phyloP scores from a whole-genome alignment of 2,888 invertebrate genomes.

The Pharmacophagus antenor region DNA sequence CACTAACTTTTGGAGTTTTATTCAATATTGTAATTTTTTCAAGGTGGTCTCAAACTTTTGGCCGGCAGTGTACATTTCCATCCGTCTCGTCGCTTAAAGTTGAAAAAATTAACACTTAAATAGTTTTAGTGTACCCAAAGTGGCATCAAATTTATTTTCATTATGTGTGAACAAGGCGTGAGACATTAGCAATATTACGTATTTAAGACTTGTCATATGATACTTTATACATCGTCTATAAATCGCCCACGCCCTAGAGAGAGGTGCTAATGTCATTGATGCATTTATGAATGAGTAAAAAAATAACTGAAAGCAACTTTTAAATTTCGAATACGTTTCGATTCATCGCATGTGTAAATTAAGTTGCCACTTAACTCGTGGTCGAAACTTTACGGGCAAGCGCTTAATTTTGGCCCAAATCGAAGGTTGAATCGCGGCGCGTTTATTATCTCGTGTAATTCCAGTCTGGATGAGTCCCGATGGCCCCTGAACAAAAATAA shows the following conservation, averaged over 20 bases:
- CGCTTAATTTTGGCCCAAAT: constrained; percentile 29
- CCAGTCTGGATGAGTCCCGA: constrained; percentile 17
- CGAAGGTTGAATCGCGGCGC: constrained; percentile 22
- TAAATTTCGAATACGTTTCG: background rate
- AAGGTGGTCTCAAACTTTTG: too few species aligned
- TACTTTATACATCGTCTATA: too few species aligned
- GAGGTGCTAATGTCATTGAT: background rate
- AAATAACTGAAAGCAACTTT: background rate
- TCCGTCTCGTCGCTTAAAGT: too few species aligned
- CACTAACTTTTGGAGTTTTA: too few species aligned
- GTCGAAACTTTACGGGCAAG: constrained; percentile 23
- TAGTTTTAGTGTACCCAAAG: too few species aligned
- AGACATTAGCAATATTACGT: background rate
- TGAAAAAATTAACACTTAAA: too few species aligned
- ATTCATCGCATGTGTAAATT: constrained; percentile 12
- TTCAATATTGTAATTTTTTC: too few species aligned
- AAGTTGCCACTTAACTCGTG: constrained; percentile 21
- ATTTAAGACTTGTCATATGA: background rate
- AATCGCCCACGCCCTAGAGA: too few species aligned
- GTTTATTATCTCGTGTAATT: constrained; percentile 29
- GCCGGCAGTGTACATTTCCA: too few species aligned
- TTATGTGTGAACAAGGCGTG: too few species aligned
- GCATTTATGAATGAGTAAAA: background rate
- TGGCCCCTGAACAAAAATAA: constrained; percentile 35
- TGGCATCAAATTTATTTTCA: too few species aligned